Conservation (phyloP, 53 echinoderm and acorn worm species). For the Paelopatides confundens region DNA sequence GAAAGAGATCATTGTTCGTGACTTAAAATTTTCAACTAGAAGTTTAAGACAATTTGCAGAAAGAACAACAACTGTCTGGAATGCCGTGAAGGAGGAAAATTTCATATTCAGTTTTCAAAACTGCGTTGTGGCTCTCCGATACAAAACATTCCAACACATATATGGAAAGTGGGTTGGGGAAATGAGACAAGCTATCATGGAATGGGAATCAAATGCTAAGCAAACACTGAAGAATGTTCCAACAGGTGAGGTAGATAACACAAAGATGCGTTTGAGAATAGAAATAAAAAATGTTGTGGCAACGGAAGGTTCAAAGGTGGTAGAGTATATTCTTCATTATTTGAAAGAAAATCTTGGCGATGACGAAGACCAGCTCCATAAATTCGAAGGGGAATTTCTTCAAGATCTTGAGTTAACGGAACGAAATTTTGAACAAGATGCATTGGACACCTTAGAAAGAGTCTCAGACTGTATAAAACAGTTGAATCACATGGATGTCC, state of each 20-base stretch:
- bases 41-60: not conserved
- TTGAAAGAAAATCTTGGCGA: not conserved
- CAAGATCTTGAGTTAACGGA: constrained; percentile 18
- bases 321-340: not conserved
- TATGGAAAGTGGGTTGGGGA: constrained; percentile 40
- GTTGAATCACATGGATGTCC: constrained; percentile 24
- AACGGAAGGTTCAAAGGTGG: not conserved
- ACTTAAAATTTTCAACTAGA: not conserved
- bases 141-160: constrained; percentile 23
- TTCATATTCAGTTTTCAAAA: constrained; percentile 48
- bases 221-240: not conserved
- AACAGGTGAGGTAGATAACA: not conserved
- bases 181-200: constrained; percentile 36
- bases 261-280: not conserved
- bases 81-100: constrained; percentile 37
- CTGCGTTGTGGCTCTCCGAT: constrained; percentile 10
- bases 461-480: not conserved
- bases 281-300: not conserved
- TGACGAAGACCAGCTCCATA: constrained; percentile 21
- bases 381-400: constrained; percentile 25
- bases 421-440: not conserved
- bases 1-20: not conserved
- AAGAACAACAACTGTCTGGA: constrained; percentile 17
- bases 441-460: not conserved
- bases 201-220: constrained; percentile 23